Evolutionary conservation across 2,888 invertebrate genomes (phyloP).

Genomic region (Stenotaenia linearis): DNA sequence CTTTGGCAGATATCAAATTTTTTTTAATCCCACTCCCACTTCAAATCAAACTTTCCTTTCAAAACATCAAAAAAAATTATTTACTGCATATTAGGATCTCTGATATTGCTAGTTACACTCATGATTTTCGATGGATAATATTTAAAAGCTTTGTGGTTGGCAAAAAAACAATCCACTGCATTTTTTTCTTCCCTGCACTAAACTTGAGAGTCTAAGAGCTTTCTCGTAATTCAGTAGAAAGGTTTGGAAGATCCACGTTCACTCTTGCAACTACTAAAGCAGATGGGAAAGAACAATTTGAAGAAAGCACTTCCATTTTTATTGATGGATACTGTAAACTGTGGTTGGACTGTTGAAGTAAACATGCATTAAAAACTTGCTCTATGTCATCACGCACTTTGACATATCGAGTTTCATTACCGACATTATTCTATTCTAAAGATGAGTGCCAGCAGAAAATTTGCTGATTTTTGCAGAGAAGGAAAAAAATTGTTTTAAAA

Average conservation of each 20-base stretch:
- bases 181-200: not conserved
- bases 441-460: no score
- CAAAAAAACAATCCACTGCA: not conserved
- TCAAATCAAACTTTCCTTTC: not conserved
- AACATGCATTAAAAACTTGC: not conserved
- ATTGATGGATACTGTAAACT: slow-evolving; percentile 1
- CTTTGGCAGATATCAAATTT: not conserved
- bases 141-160: not conserved
- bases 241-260: slow-evolving; percentile 4
- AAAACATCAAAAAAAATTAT: not conserved
- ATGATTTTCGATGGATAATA: not conserved
- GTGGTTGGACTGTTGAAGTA: not conserved
- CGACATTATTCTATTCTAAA: no score
- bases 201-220: slow-evolving; percentile 13
- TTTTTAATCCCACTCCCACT: not conserved
- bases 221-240: slow-evolving; percentile 14
- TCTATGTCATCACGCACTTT: not conserved
- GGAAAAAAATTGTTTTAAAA: no score
- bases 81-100: not conserved
- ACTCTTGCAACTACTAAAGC: not conserved
- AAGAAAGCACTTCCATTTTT: slow-evolving; percentile 14
- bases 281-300: slow-evolving; percentile 15
- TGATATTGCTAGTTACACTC: not conserved
- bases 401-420: not conserved
- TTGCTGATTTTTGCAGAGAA: no score